Evolutionary conservation across 2,113 vertebrate species (phyloP), one percentile per base, ranked within the genome.

Genomic region (Podilymbus podiceps): DNA sequence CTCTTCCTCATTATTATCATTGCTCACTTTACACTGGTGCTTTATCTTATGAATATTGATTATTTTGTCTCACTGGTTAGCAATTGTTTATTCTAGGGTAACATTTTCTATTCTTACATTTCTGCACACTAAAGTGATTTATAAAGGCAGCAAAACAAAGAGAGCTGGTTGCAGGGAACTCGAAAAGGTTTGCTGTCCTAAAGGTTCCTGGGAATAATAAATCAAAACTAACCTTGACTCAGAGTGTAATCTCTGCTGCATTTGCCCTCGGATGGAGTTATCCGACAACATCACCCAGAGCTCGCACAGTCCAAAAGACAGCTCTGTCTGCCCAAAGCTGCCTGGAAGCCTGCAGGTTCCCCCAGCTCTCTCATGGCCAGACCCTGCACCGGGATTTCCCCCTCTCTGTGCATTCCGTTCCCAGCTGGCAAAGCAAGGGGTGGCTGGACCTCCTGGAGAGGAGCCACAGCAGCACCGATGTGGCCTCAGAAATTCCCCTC

Each of bases 31-130:
- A 58, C 74, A 44, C 52, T 3, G 9, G 80, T 76, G 75, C 49
- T 96, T 88, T 90, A 50, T 94, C 94, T 95, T 88, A 82, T 72
- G 90, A 85, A 96, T 95, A 97, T 96, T 96, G 95, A 97, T 95
- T 95, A 59, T 91, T 96, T 95, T 88, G 83, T 78, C 91, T 93
- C 88, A 52, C 89, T 90, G 88, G 82, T 83, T 96, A 92, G 69
- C 6, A 3, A 74, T 66, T 96, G 83, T 95, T 97, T 97, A 95
- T 95, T 97, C 95, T 84, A 68, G 58, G 72, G 77, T 46, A 94
- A 89, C 67, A 10, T 92, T 88, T 95, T 78, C 96, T 82, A 25
- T 83, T 81, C 94, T 49, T 64, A 59, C 56, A 33, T 88, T 90
- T 95, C 88, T 59, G 83, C 78, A 60, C 80, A 19, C 78, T 47